phyloP scores from a whole-genome alignment of 37 sponge, comb jelly and placozoan genomes.

The Trichoplax adhaerens region DNA sequence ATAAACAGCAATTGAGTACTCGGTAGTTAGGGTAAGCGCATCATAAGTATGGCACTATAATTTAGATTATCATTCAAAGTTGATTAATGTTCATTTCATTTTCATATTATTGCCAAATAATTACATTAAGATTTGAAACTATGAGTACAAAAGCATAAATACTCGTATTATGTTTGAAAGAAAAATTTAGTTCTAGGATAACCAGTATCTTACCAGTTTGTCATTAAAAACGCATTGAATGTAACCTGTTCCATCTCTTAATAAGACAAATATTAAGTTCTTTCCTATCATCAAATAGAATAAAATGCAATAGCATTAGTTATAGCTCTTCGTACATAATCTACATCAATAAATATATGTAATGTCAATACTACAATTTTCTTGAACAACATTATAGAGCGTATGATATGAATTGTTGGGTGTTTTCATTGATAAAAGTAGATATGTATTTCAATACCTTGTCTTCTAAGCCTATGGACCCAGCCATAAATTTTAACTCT shows the following conservation, averaged over 20 bases:
- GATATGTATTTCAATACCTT: conserved; percentile 23
- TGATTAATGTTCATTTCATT: neutral
- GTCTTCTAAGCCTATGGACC: conserved; percentile 78
- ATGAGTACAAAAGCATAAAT: neutral
- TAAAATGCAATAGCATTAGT: no score
- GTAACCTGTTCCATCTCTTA: conserved; percentile 92
- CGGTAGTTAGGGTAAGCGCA: conserved; percentile 61
- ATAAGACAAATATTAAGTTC: conserved; percentile 60
- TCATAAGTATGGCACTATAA: conserved; percentile 67
- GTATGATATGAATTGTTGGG: no score
- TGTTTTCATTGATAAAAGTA: no score
- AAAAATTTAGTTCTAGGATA: neutral
- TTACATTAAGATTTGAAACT: conserved; percentile 5
- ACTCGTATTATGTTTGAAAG: neutral
- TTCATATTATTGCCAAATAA: neutral
- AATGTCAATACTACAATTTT: no score
- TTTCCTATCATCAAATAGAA: neutral
- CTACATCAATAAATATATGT: no score
- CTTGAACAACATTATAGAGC: no score
- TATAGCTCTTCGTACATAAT: no score
- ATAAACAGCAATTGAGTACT: conserved; percentile 55
- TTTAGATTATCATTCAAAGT: neutral
- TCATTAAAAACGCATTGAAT: conserved; percentile 80
- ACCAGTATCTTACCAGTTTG: conserved; percentile 18
- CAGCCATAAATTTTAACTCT: conserved; percentile 70